Base-by-base conservation (phyloP, 1,140 invertebrate genomes). In the Thaumatotibia leucotreta region DNA sequence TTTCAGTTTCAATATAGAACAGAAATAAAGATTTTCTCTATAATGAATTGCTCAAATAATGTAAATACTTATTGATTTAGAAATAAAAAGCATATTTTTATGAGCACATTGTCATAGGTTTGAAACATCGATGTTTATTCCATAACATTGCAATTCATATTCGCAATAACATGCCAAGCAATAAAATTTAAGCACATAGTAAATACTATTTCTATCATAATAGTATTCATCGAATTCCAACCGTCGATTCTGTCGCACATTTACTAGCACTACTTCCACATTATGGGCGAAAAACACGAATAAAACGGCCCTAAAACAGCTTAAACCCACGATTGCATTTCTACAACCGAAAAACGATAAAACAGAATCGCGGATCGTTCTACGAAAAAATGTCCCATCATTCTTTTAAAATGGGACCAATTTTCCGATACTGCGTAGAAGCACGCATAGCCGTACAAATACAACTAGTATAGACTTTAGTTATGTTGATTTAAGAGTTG, bases 401-500 rank as follows among this genome's bases (percentile, higher is more conserved):
- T 75, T 86, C 82, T 80, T 80, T 80, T 72, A 77, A 82, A 87
- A 84, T 78, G 79, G 76, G 67, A 65, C 65, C 83, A 83, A 85
- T 85, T 85, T 84, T 70, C 74, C 69, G 72, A 76, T 82, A 85
- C 78, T 79, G 73, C 77, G 75, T 74, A 73, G 63, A 68, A 78
- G 72, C 84, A 85, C 82, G 84, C 82, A 86, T 76, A 75, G 82
- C 74, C 66, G 68, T 66, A 14, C 0, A 9, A 14, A 8, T 4
- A 8, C 50, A 69, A 24, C 52, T 1, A 74, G 68, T 66, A 27
- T 65, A 11, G 65, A 67, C 74, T 61, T 68, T 77, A 65, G 0
- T 0, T n/a, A n/a, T 0, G 3, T 33, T 2, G 0, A 24, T n/a
- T 65, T 73, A 80, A 23, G 66, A 75, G 74, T 22, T 24, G 71